These are phyloP conservation scores for Pardosa pseudoannulata DNA, from an alignment of 2,888 invertebrate species.

Conservation along the genomic window DNA sequence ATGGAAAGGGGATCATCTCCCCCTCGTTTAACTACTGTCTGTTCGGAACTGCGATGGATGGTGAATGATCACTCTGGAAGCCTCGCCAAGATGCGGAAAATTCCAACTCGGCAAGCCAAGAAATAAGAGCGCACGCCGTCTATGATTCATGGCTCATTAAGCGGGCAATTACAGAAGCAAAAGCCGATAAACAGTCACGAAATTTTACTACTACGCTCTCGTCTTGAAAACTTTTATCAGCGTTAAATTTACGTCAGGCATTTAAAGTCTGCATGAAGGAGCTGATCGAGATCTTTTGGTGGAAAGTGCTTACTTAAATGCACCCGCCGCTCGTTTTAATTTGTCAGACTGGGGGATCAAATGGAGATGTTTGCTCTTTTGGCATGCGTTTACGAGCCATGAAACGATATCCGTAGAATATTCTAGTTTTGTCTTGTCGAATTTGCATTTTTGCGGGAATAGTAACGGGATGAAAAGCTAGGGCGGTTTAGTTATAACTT, in stretches of 20 bases:
- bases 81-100: slow-evolving; percentile 43
- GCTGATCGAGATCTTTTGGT: slow-evolving; percentile 45
- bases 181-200: slow-evolving; percentile 67
- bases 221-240: slow-evolving; percentile 65
- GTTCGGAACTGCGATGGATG: slow-evolving; percentile 48
- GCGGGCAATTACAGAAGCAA: slow-evolving; percentile 63
- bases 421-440: background rate
- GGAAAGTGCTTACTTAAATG: slow-evolving; percentile 65
- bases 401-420: slow-evolving; percentile 28
- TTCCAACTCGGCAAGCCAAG: slow-evolving; percentile 56
- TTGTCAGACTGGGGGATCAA: slow-evolving; percentile 49
- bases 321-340: slow-evolving; percentile 38
- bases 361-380: slow-evolving; percentile 18
- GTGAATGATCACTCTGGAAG: slow-evolving; percentile 54
- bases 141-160: slow-evolving; percentile 57
- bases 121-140: slow-evolving; percentile 27
- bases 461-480: background rate
- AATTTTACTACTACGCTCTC: slow-evolving; percentile 61
- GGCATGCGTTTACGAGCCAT: slow-evolving; percentile 46
- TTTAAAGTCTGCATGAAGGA: slow-evolving; percentile 30
- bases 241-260: slow-evolving; percentile 62
- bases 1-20: background rate
- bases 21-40: slow-evolving; percentile 17
- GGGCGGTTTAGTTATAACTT: background rate
- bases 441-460: slow-evolving; percentile 13